Base-by-base conservation (phyloP, 2,888 invertebrate genomes). In the Caenorhabditis japonica region DNA sequence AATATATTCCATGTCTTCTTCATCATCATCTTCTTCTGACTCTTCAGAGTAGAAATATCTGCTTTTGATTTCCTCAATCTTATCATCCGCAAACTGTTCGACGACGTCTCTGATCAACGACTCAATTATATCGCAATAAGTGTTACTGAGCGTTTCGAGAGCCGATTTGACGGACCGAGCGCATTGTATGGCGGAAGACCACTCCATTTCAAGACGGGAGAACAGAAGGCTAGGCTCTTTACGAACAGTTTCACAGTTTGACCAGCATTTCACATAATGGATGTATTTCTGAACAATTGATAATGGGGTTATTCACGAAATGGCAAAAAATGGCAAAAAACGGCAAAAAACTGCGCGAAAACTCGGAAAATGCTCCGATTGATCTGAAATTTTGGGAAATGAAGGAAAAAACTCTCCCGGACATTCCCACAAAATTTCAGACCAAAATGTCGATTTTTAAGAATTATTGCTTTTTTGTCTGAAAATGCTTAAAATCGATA, bases 241-340 rank as follows among this genome's bases (percentile, higher is more conserved):
- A 15, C 55, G 52, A 23, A 79, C 73, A 0, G 55, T 30, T 1
- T 70, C 51, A 21, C 72, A 61, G 15, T 59, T 61, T 4, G 72
- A 59, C 79, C 79, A 79, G 12, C 62, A 66, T 21, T 60, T 64
- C 10, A 79, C 73, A 52, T 75, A 77, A n/a, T 74, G 64, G 7
- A 79, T 60, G 49, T 79, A 79, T 44, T 75, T 75, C 66, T 77
- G 52, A 38, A 60, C n/a, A n/a, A n/a, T n/a, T n/a, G n/a, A n/a
- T n/a, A n/a, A n/a, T n/a, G n/a, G n/a, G n/a, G n/a, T n/a, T n/a
- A n/a, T n/a, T n/a, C n/a, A n/a, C n/a, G n/a, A n/a, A n/a, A n/a
- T n/a, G n/a, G n/a, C n/a, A n/a, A n/a, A n/a, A n/a, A n/a, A n/a
- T n/a, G n/a, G n/a, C n/a, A n/a, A n/a, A n/a, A n/a, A n/a, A n/a